Conservation (phyloP, 1,140 invertebrate species). For the Potamilus streckersoni region DNA sequence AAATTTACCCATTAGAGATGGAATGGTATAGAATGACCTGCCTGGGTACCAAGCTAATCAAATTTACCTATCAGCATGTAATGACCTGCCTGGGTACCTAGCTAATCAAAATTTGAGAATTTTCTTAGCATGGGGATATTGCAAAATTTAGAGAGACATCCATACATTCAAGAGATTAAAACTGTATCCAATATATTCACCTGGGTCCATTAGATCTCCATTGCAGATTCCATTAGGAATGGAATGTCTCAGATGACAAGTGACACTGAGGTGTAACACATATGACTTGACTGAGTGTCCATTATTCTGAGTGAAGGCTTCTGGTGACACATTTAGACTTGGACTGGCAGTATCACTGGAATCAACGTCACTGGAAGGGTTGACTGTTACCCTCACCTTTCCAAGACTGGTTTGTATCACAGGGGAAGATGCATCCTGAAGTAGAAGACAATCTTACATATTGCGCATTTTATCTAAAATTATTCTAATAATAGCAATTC, state of each 20-base stretch:
- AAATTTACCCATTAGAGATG: no score
- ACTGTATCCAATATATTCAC: background rate
- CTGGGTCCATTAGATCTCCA: slow-evolving; percentile 5
- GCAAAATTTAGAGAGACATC: no score
- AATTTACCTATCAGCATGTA: no score
- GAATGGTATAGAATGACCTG: no score
- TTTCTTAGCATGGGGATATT: no score
- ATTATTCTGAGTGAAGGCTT: slow-evolving; percentile 12
- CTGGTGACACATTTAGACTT: slow-evolving; percentile 7
- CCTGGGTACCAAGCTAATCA: no score
- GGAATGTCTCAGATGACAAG: slow-evolving; percentile 12
- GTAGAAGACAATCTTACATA: background rate
- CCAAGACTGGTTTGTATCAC: slow-evolving; percentile 18
- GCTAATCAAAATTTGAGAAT: no score
- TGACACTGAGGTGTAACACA: slow-evolving; percentile 19
- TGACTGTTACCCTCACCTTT: slow-evolving; percentile 19
- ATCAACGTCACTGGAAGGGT: slow-evolving; percentile 21
- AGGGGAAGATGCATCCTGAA: background rate
- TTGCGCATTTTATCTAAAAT: background rate
- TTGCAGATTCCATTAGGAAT: slow-evolving; percentile 17
- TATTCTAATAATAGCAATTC: background rate
- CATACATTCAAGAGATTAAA: no score
- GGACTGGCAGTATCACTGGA: slow-evolving; percentile 13
- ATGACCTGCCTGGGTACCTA: no score
- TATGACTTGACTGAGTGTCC: slow-evolving; percentile 4